Evolutionary conservation across 2,888 invertebrate genomes (phyloP), one percentile per base, ranked within the genome.

Genomic region (Ischnus inquisitorius): DNA sequence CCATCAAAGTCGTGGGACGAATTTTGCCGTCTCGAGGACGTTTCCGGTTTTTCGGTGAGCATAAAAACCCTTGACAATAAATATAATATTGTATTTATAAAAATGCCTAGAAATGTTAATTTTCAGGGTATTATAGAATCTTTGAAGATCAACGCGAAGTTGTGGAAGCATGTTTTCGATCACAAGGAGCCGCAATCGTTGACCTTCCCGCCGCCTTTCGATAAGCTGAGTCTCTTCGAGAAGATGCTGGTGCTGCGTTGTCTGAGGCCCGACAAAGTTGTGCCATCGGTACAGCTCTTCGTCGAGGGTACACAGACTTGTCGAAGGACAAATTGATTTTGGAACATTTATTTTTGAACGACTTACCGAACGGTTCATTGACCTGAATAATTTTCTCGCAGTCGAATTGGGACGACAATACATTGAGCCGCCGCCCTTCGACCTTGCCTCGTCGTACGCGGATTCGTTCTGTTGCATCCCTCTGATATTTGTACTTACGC

Each of bases 371-470:
- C 4, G n/a, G 16, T 57, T 25, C 41, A 5, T 25, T 25, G 25
- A 25, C 19, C 3, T 12, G 68, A 64, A 86, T 86, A 65, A 60
- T 79, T 86, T 72, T 19, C 60, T 92, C 88, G 78, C 91, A 95
- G 97, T 94, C 79, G 94, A 97, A 92, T 94, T 98, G 94, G 98
- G 98, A 0, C 95, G 95, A 78, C 95, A 96, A 90, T 99, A 97
- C 93, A 96, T 98, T 48, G 97, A 98, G 92, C 97, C 98, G 0
- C 98, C 98, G 0, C 96, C 98, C 1, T 98, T 98, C 92, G 98
- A 98, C 93, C 94, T 99, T 87, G 94, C 94, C 0, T 97, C 97
- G 1, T 98, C 98, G 0, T 98, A 97, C 92, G 94, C 95, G 0
- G 98, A 98, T 91, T 98, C 98, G 0, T 96, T 97, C 89, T 97